Conservation (phyloP, 2,797 vertebrate genomes). For the Rhincodon typus region DNA sequence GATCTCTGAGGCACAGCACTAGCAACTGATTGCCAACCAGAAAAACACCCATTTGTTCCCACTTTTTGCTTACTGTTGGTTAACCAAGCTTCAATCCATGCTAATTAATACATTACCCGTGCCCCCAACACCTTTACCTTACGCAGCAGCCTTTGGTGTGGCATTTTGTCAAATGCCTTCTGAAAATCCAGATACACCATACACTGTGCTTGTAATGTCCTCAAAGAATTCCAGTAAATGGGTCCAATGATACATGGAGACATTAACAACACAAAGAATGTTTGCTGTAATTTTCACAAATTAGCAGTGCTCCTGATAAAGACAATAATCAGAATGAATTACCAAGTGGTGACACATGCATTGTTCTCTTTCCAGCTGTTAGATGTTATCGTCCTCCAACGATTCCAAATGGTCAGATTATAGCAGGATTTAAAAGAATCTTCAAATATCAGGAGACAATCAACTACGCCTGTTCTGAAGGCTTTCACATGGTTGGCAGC, state of each 20-base stretch:
- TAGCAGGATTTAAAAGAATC: neutral
- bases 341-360: neutral
- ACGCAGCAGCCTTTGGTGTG: no score
- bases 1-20: no score
- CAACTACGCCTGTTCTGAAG: neutral
- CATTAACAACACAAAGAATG: neutral
- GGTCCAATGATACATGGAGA: neutral
- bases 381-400: neutral
- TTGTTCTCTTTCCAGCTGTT: neutral
- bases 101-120: no score
- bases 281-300: neutral
- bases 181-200: no score
- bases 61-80: no score
- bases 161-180: no score
- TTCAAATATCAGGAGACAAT: neutral
- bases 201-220: no score
- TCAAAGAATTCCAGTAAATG: no score
- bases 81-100: no score
- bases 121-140: no score
- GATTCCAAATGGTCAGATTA: neutral
- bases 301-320: neutral
- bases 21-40: no score
- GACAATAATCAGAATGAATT: neutral
- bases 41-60: no score
- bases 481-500: neutral